Evolutionary conservation across 2,888 invertebrate genomes (phyloP), one percentile per base, ranked within the genome.

Genomic region (Strigamia transsilvanica): DNA sequence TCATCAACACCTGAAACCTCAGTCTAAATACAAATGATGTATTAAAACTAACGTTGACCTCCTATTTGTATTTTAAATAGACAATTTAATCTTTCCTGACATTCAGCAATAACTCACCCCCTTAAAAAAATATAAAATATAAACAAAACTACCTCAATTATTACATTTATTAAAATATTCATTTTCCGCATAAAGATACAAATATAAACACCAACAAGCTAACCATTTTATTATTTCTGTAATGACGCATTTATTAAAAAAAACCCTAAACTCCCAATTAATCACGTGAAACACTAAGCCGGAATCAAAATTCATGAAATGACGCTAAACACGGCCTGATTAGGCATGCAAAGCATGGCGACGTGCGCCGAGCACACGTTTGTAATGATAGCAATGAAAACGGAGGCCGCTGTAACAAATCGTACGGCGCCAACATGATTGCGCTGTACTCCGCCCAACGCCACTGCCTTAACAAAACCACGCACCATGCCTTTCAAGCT

Each of bases 341-440:
- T 73, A 73, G n/a, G 32, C 32, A 73, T 73, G 73, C 73, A 73
- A 73, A n/a, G 73, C 73, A 73, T 73, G 73, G 73, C 23, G 73
- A 73, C 73, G 73, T 73, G 73, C 73, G 73, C 73, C 73, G 73
- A 73, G 73, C 73, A 73, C 73, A 73, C 73, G 73, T 73, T 73
- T 73, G 73, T 73, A 73, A 73, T 73, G 73, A 73, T 73, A 73
- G 73, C 73, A 73, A 73, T 73, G 73, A 73, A 73, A 73, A 73
- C 73, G 73, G 73, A 73, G 73, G 73, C 73, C 73, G 73, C 73
- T 73, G 73, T 73, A 73, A 73, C 73, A 73, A 73, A 73, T 73
- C 73, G 73, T 73, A 73, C 73, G 73, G 73, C 73, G 73, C 73
- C 73, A 73, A 73, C 73, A 73, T 73, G 73, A 73, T 73, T 73